Conservation (phyloP, 2,797 vertebrate species). For the Cossypha heuglini region DNA sequence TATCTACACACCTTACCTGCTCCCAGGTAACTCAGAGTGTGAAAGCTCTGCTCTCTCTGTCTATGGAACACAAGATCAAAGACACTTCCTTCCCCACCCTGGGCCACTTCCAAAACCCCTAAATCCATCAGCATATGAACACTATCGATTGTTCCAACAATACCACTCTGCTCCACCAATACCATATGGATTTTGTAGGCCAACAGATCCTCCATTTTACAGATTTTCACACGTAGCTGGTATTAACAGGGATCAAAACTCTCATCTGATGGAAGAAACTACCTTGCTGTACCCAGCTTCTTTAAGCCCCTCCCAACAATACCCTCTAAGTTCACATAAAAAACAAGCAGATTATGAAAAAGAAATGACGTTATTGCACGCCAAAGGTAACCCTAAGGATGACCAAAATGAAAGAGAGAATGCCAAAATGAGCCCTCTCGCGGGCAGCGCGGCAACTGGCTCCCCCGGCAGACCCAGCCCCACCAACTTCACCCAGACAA, state of each 20-base stretch:
- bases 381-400: slow-evolving; percentile 66
- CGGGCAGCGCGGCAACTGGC: slow-evolving; percentile 88
- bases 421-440: slow-evolving; percentile 88
- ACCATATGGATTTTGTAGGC: slow-evolving; percentile 84
- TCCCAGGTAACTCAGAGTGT: slow-evolving; percentile 75
- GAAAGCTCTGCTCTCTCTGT: slow-evolving; percentile 77
- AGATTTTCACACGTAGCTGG: slow-evolving; percentile 76
- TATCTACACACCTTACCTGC: slow-evolving; percentile 85
- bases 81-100: slow-evolving; percentile 84
- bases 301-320: slow-evolving; percentile 66
- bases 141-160: slow-evolving; percentile 84
- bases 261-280: slow-evolving; percentile 74
- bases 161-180: slow-evolving; percentile 79
- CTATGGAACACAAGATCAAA: slow-evolving; percentile 83
- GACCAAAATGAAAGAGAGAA: slow-evolving; percentile 78
- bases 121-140: slow-evolving; percentile 73
- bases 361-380: slow-evolving; percentile 50
- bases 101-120: slow-evolving; percentile 79
- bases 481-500: slow-evolving; percentile 83
- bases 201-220: slow-evolving; percentile 79
- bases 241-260: slow-evolving; percentile 75
- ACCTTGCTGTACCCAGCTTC: slow-evolving; percentile 76
- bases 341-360: slow-evolving; percentile 74
- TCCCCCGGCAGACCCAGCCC: slow-evolving; percentile 91
- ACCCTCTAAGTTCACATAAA: slow-evolving; percentile 62